These are phyloP conservation scores for Gymnothorax reevesii DNA, from an alignment of 2,797 vertebrate species.

Conservation along the genomic window DNA sequence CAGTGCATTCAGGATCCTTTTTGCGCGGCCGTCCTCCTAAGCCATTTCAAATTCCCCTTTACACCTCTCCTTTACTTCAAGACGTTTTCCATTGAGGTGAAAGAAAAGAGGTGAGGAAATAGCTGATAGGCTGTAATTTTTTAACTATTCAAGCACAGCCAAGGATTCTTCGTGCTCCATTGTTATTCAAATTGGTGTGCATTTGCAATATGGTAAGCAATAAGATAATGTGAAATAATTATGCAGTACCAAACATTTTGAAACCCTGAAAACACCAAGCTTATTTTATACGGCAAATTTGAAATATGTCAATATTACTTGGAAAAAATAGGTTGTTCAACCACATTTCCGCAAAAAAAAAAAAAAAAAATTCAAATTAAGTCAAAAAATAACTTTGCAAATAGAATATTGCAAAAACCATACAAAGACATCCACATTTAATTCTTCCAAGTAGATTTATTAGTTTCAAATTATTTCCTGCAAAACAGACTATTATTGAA, in stretches of 20 bases:
- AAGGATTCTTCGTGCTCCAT: neutral
- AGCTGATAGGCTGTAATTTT: too few species aligned
- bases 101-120: too few species aligned
- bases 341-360: neutral
- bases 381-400: neutral
- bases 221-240: neutral
- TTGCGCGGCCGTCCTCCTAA: too few species aligned
- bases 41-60: too few species aligned
- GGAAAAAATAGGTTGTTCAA: neutral
- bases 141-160: too few species aligned
- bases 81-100: too few species aligned
- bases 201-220: neutral
- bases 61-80: too few species aligned
- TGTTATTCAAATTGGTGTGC: neutral
- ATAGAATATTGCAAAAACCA: neutral
- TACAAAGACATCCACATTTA: conserved; percentile 5
- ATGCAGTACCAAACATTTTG: neutral
- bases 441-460: conserved; percentile 36
- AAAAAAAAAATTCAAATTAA: neutral
- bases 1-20: too few species aligned
- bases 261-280: neutral
- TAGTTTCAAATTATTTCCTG: conserved; percentile 33
- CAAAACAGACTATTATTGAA: conserved; percentile 30
- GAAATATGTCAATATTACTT: neutral
- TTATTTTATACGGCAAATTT: too few species aligned